Evolutionary conservation across 2,113 vertebrate species (phyloP).

Genomic region (Orcinus orca): DNA sequence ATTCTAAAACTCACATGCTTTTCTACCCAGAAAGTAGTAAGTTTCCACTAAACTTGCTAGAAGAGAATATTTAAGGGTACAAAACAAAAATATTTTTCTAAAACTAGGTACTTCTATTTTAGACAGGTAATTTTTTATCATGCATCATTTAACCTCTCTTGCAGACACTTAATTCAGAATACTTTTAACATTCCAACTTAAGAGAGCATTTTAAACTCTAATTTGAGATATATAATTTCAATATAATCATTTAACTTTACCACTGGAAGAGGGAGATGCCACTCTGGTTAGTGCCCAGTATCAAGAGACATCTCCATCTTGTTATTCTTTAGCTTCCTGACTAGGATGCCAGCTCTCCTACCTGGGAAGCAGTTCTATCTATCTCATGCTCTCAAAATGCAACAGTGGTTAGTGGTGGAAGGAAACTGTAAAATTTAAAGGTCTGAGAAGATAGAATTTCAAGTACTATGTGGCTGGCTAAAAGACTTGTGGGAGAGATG

Average conservation of each 20-base stretch:
- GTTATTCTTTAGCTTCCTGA: not conserved
- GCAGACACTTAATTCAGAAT: not conserved
- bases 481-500: not conserved
- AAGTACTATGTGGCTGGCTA: not conserved
- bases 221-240: not conserved
- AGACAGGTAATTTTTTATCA: not conserved
- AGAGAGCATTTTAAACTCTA: not conserved
- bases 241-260: not conserved
- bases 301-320: not conserved
- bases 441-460: not conserved
- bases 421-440: not conserved
- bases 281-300: not conserved
- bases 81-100: slow-evolving; percentile 9
- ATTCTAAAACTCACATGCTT: not conserved
- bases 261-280: not conserved
- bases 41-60: not conserved
- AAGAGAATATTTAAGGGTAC: not conserved
- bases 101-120: not conserved
- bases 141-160: not conserved
- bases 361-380: not conserved
- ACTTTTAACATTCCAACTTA: not conserved
- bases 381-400: not conserved
- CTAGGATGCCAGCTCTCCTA: not conserved
- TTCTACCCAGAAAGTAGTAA: not conserved
- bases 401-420: not conserved